Evolutionary conservation across 2,113 vertebrate genomes (phyloP), one percentile per base, ranked within the genome.

Genomic region (Oxygymnocypris stewartii): DNA sequence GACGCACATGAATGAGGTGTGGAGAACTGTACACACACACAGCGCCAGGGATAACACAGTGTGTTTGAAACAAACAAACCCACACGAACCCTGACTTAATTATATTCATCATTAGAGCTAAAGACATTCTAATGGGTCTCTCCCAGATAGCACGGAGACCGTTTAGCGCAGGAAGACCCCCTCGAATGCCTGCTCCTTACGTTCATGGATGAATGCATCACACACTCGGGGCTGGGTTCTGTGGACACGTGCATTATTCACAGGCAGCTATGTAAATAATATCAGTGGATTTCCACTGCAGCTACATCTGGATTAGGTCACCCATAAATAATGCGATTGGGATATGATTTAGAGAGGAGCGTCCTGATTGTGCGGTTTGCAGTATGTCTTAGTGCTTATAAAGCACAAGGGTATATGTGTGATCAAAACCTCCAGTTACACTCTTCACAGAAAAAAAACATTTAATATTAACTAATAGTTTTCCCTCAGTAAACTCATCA

Each of bases 61-160:
- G 4, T 4, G n/a, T 18, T 63, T 20, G 63, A 47, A 79, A 44
- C 49, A 57, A 69, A 67, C 59, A 67, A 44, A 35, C 57, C 86
- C 61, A 35, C 71, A 63, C 3, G 23, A 54, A 12, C 78, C 85
- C 37, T 47, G 37, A 77, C 25, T 71, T 73, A 67, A 79, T 87
- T 63, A 84, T n/a, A 65, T 71, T 57, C 75, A 59, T 85, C 54
- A 88, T 88, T 88, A 88, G 40, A 25, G 12, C 76, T 80, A 63
- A 65, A 81, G 28, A 37, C 65, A 84, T 84, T 80, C 63, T 85
- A 85, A 84, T 85, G 31, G 57, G 51, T 61, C 31, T 81, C 54
- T 79, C 28, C 69, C 69, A 47, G 54, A 37, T 57, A 63, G 82
- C 82, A 37, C 18, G 20, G 76, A 84, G 82, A 84, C 65, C 82